phyloP scores from a whole-genome alignment of 2,113 vertebrate genomes.

The Stercorarius parasiticus region DNA sequence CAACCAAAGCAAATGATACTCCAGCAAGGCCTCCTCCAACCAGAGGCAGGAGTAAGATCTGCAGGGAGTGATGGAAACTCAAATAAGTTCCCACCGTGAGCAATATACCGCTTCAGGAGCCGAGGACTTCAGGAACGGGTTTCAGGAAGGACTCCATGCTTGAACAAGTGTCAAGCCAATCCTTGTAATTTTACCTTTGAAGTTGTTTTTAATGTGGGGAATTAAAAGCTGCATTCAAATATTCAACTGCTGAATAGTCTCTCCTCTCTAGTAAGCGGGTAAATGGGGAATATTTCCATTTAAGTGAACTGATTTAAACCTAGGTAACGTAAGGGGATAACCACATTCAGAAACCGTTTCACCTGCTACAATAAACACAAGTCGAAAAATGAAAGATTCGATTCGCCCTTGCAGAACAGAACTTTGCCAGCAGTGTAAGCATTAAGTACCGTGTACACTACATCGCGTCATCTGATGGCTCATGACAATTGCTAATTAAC shows the following conservation, averaged over 20 bases:
- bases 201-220: neutral
- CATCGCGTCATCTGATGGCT: neutral
- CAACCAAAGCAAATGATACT: neutral
- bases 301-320: neutral
- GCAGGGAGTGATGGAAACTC: neutral
- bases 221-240: neutral
- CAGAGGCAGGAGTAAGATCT: neutral
- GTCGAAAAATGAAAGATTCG: neutral
- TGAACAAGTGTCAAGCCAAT: neutral
- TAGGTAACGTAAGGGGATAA: neutral
- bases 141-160: neutral
- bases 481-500: neutral
- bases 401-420: neutral
- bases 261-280: neutral
- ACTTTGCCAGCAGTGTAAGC: neutral
- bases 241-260: neutral
- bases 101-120: neutral
- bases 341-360: neutral
- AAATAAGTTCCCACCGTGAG: neutral
- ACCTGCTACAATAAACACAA: neutral
- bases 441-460: neutral
- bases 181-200: neutral
- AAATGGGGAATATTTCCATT: neutral
- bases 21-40: neutral
- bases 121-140: neutral